Percentiles rank a stretch among this genome's conserved stretches.
Evolutionary conservation across 2,113 vertebrate species (phyloP).

Genomic region (Syngnathus scovelli): DNA sequence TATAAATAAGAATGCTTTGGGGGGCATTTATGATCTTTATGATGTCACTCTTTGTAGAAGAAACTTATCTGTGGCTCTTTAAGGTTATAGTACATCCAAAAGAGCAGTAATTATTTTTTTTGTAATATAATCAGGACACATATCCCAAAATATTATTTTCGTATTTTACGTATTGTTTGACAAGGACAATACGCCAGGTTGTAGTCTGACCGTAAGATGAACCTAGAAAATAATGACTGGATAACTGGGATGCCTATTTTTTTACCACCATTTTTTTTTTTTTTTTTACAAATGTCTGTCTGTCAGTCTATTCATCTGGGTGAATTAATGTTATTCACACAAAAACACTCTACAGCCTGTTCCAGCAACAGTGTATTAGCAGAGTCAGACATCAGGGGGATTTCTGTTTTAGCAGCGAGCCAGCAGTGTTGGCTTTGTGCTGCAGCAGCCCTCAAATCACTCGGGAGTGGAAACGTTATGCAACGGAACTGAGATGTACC

Average conservation of each 20-base stretch:
- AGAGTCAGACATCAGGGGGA: conserved; percentile 24
- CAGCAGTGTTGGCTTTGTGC: conserved; percentile 14
- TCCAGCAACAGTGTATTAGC: background rate
- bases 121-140: too few relatives aligned
- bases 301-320: background rate
- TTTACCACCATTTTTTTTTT: background rate
- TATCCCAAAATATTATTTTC: too few relatives aligned
- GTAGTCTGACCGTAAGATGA: background rate
- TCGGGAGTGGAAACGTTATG: conserved; percentile 37
- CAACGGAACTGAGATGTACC: conserved; percentile 35
- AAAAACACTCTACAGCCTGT: background rate
- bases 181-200: too few relatives aligned
- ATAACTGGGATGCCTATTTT: background rate
- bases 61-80: too few relatives aligned
- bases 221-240: background rate
- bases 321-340: conserved; percentile 3
- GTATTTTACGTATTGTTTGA: too few relatives aligned
- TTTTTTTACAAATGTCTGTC: background rate
- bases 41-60: too few relatives aligned
- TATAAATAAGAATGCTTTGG: too few relatives aligned
- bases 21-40: too few relatives aligned
- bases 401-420: conserved; percentile 27
- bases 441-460: conserved; percentile 32
- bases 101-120: too few relatives aligned
- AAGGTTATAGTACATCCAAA: too few relatives aligned